Conservation (phyloP, 1,140 invertebrate genomes). For the Drosophila nannoptera region DNA sequence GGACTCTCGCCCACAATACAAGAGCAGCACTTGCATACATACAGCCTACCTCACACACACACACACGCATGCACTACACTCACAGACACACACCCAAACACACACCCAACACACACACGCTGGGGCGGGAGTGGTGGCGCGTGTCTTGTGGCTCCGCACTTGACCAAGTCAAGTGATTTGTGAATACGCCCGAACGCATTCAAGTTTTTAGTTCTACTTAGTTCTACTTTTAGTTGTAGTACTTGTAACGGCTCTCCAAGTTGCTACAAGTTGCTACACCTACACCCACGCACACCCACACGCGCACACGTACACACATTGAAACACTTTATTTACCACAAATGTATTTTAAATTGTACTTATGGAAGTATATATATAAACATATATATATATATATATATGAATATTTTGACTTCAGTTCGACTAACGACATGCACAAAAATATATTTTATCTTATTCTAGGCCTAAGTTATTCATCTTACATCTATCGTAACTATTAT, state of each 20-base stretch:
- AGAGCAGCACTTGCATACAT: slow-evolving; percentile 24
- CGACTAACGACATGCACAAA: slow-evolving; percentile 44
- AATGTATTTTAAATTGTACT: slow-evolving; percentile 51
- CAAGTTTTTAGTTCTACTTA: slow-evolving; percentile 65
- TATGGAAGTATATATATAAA: slow-evolving; percentile 19
- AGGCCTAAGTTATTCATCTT: slow-evolving; percentile 32
- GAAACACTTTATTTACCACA: slow-evolving; percentile 41
- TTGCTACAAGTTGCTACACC: slow-evolving; percentile 74
- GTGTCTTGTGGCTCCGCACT: slow-evolving; percentile 57
- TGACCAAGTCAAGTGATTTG: slow-evolving; percentile 70
- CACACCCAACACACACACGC: slow-evolving; percentile 11
- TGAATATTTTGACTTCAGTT: slow-evolving; percentile 41
- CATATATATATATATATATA: slow-evolving; percentile 9
- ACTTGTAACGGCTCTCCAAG: slow-evolving; percentile 61
- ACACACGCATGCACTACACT: slow-evolving; percentile 16
- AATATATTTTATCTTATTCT: slow-evolving; percentile 38
- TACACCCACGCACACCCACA: slow-evolving; percentile 45
- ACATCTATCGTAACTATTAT: slow-evolving; percentile 10
- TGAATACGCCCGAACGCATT: slow-evolving; percentile 46
- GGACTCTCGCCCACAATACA: slow-evolving; percentile 24
- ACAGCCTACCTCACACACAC: slow-evolving; percentile 60
- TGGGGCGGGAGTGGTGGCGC: slow-evolving; percentile 5
- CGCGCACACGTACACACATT: slow-evolving; percentile 12
- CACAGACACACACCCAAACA: slow-evolving; percentile 17
- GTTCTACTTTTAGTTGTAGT: slow-evolving; percentile 48